Conservation (phyloP, 2,888 invertebrate species). For the Criorhina ranunculi region DNA sequence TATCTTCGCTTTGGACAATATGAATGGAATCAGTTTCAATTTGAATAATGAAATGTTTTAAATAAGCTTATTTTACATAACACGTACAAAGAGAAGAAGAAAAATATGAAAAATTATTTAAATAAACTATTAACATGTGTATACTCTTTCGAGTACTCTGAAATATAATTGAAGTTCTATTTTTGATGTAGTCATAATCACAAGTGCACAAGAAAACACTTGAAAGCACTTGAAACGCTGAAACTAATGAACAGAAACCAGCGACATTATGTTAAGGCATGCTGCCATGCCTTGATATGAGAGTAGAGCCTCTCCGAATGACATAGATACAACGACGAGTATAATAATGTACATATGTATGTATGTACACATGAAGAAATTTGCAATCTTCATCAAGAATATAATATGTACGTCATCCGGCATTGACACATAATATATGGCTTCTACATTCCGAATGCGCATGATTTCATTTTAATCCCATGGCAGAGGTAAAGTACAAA, state of each 20-base stretch:
- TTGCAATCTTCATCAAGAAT: constrained; percentile 40
- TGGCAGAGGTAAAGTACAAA: constrained; percentile 39
- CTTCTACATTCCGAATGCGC: constrained; percentile 63
- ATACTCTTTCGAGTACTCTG: constrained; percentile 21
- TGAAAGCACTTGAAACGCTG: constrained; percentile 60
- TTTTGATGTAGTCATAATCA: constrained; percentile 53
- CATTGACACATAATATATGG: constrained; percentile 71
- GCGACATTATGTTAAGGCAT: constrained; percentile 58
- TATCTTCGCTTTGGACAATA: not conserved
- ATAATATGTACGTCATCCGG: constrained; percentile 48
- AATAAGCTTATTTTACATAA: constrained; percentile 32
- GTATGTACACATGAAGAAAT: no score
- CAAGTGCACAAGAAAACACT: constrained; percentile 49
- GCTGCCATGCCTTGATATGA: constrained; percentile 37
- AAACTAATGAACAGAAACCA: constrained; percentile 66
- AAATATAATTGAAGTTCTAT: constrained; percentile 70
- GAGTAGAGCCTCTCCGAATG: constrained; percentile 48
- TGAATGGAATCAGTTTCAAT: constrained; percentile 17
- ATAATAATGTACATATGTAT: constrained; percentile 37
- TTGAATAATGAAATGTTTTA: constrained; percentile 14
- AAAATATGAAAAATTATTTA: constrained; percentile 16
- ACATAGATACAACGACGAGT: constrained; percentile 28
- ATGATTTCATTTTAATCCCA: constrained; percentile 58
- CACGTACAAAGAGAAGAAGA: not conserved
- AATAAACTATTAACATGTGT: constrained; percentile 26